phyloP scores from a whole-genome alignment of 2,888 invertebrate genomes.

The Doris montereyensis region DNA sequence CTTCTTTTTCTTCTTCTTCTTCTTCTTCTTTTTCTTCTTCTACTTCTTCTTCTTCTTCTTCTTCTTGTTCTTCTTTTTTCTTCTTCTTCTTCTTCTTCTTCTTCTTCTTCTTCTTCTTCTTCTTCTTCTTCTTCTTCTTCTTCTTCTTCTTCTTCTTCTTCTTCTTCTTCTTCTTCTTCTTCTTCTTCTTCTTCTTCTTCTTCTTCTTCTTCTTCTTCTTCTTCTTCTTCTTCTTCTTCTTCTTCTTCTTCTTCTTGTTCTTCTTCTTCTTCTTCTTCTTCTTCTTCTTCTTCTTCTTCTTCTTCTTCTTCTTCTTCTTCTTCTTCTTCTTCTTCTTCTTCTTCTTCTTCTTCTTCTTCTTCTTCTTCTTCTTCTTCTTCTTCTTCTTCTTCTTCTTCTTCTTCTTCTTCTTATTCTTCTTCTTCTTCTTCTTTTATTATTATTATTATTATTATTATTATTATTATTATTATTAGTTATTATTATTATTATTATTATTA shows the following conservation, averaged over 20 bases:
- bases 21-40: slow-evolving; percentile 3
- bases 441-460: too few species aligned
- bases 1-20: slow-evolving; percentile 13
- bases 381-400: too few species aligned
- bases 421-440: too few species aligned
- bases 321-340: not conserved
- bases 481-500: too few species aligned
- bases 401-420: too few species aligned
- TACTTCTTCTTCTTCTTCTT: slow-evolving; percentile 2
- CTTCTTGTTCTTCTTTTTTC: not conserved
- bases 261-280: not conserved
- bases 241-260: too few species aligned
- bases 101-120: not conserved
- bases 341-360: not conserved
- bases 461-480: too few species aligned
- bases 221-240: too few species aligned
- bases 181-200: slow-evolving; percentile 17
- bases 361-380: not conserved
- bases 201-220: not conserved
- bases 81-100: not conserved
- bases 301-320: not conserved
- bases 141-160: not conserved
- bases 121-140: not conserved
- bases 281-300: not conserved
- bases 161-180: not conserved